Evolutionary conservation across 2,888 invertebrate species (phyloP).

Genomic region (Hyppa rectilinea): DNA sequence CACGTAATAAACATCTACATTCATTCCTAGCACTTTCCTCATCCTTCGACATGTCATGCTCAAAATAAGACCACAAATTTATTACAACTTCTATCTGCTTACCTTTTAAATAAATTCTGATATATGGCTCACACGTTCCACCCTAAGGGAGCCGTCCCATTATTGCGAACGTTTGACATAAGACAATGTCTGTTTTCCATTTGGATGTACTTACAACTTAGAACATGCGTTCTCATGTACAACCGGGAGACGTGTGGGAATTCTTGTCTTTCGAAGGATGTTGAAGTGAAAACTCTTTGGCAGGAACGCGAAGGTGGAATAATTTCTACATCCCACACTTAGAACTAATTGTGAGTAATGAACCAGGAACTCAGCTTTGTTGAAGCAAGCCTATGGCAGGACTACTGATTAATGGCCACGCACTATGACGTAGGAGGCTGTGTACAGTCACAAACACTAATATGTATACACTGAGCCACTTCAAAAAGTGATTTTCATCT

Average conservation of each 20-base stretch:
- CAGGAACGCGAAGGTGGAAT: background rate
- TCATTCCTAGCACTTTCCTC: too few species aligned
- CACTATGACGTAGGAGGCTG: too few species aligned
- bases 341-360: conserved; percentile 14
- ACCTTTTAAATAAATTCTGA: background rate
- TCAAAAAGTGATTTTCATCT: too few species aligned
- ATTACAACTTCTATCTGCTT: too few species aligned
- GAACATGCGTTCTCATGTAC: conserved; percentile 26
- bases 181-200: conserved; percentile 55
- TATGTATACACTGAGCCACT: too few species aligned
- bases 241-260: conserved; percentile 38
- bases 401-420: background rate
- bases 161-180: conserved; percentile 43
- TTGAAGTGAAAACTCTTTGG: background rate
- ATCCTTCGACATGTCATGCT: too few species aligned
- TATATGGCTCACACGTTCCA: conserved; percentile 13
- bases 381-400: background rate
- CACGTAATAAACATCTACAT: too few species aligned
- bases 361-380: background rate
- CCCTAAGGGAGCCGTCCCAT: conserved; percentile 34
- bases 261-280: conserved; percentile 18
- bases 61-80: too few species aligned
- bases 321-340: background rate
- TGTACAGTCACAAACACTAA: too few species aligned
- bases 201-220: conserved; percentile 39